phyloP scores from a whole-genome alignment of 2,113 vertebrate species.

The Oncorhynchus clarkii region DNA sequence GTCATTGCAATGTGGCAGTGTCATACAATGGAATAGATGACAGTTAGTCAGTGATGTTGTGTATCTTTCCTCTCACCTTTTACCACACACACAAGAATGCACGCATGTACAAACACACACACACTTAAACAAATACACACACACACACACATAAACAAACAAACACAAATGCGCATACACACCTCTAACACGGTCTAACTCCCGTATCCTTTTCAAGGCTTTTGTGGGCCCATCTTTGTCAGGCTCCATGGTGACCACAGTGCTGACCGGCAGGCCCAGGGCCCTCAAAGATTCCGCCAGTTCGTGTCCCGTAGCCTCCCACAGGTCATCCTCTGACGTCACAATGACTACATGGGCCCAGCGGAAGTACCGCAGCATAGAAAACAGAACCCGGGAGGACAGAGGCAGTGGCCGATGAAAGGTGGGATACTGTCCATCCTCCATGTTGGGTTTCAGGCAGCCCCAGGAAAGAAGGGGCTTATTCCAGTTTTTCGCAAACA shows the following conservation, averaged over 20 bases:
- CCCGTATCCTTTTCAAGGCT: constrained; percentile 65
- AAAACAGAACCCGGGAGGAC: constrained; percentile 74
- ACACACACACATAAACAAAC: not conserved
- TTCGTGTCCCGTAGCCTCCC: constrained; percentile 76
- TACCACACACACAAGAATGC: not conserved
- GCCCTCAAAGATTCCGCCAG: constrained; percentile 68
- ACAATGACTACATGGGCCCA: constrained; percentile 88
- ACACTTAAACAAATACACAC: not conserved
- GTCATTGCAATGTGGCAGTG: not conserved
- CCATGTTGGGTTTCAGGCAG: constrained; percentile 70
- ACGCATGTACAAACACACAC: not conserved
- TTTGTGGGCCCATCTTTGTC: constrained; percentile 40
- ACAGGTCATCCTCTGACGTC: constrained; percentile 75
- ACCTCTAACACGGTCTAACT: constrained; percentile 75
- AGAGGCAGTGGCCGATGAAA: constrained; percentile 73
- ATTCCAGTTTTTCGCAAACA: constrained; percentile 80
- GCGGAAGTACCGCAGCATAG: constrained; percentile 76
- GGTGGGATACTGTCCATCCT: constrained; percentile 56
- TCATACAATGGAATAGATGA: not conserved
- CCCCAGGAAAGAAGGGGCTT: constrained; percentile 82
- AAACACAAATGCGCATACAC: constrained; percentile 10
- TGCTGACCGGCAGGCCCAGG: constrained; percentile 73
- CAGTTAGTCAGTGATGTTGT: not conserved
- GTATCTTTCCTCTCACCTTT: no score
- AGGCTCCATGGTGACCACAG: constrained; percentile 70